Evolutionary conservation across 2,113 vertebrate species (phyloP).

Genomic region (Thamnophis sirtalis): DNA sequence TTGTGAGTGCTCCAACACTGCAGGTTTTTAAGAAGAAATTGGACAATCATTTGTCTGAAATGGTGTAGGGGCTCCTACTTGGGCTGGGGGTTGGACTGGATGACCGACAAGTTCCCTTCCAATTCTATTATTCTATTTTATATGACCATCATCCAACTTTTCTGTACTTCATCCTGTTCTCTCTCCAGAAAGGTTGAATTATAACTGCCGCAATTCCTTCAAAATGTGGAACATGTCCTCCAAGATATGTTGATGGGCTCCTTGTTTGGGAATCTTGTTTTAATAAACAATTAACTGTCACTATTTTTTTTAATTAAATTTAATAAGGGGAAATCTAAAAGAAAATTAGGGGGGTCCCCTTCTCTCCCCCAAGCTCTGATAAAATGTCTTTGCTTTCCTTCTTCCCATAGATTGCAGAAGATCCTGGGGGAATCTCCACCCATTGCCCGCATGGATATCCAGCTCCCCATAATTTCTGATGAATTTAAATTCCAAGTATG

Average conservation of each 20-base stretch:
- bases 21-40: too few relatives aligned
- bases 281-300: not conserved
- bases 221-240: not conserved
- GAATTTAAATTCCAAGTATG: conserved; percentile 73
- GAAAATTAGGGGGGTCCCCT: not conserved
- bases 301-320: not conserved
- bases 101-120: too few relatives aligned
- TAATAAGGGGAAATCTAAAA: not conserved
- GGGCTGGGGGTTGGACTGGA: too few relatives aligned
- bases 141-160: not conserved
- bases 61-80: too few relatives aligned
- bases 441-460: conserved; percentile 64
- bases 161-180: not conserved
- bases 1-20: too few relatives aligned
- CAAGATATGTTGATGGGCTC: not conserved
- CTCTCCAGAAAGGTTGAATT: not conserved
- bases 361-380: not conserved
- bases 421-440: conserved; percentile 64
- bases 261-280: not conserved
- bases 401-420: conserved; percentile 56
- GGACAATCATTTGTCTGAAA: too few relatives aligned
- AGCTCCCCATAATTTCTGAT: conserved; percentile 67
- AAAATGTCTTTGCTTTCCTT: not conserved
- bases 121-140: not conserved
- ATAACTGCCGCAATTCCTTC: not conserved